A percentile compares a stretch with the other conserved stretches of the same genome.
phyloP scores from a whole-genome alignment of 30 jellyfish, hydroid and myxozoan genomes.

The Aurelia aurita complex sp. Pacific region DNA sequence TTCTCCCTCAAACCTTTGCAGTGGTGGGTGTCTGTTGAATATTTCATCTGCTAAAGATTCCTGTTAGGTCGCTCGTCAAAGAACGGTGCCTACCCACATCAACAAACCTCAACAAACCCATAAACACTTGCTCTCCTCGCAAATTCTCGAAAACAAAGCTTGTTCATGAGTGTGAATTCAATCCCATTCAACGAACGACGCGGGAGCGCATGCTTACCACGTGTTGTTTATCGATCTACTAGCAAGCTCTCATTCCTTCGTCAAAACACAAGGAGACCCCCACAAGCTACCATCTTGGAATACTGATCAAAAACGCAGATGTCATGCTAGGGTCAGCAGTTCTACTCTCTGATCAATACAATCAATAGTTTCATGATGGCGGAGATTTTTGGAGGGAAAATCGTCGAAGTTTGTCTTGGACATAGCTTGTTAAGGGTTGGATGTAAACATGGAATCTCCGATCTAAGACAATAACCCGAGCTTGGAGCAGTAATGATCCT shows the following conservation, averaged over 20 bases:
- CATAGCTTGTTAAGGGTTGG: too few species aligned
- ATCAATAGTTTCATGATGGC: slow-evolving; percentile 72
- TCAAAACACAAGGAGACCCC: background rate
- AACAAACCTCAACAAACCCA: background rate
- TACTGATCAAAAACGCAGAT: slow-evolving; percentile 22
- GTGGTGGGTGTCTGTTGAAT: too few species aligned
- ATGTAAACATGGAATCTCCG: too few species aligned
- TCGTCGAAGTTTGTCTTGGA: background rate
- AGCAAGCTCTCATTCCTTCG: background rate
- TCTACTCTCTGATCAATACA: slow-evolving; percentile 29
- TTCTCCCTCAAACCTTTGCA: too few species aligned
- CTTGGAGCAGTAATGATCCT: too few species aligned
- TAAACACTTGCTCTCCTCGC: slow-evolving; percentile 12
- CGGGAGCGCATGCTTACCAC: slow-evolving; percentile 64
- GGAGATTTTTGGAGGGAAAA: slow-evolving; percentile 55
- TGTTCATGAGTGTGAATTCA: slow-evolving; percentile 15
- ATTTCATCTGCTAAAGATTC: too few species aligned
- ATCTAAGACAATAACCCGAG: too few species aligned
- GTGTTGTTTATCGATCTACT: slow-evolving; percentile 27
- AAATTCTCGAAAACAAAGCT: slow-evolving; percentile 28
- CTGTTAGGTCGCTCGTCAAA: too few species aligned
- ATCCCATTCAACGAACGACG: slow-evolving; percentile 34
- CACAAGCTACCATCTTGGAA: slow-evolving; percentile 32
- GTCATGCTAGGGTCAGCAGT: slow-evolving; percentile 65
- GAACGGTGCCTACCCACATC: background rate